Evolutionary conservation across 2,113 vertebrate genomes (phyloP).

Genomic region (Pollimyrus isidori): DNA sequence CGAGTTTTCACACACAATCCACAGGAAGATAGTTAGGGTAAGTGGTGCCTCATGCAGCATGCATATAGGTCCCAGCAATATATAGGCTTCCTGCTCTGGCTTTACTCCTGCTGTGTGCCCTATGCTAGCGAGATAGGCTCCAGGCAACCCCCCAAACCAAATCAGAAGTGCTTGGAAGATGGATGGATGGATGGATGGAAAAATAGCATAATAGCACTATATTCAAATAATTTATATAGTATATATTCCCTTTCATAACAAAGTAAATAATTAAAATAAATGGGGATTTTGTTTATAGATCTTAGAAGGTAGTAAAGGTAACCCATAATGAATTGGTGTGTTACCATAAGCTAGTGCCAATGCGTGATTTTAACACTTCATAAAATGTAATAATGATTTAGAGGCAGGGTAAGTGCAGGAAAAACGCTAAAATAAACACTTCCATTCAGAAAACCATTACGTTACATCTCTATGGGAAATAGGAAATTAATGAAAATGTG

Average conservation of each 20-base stretch:
- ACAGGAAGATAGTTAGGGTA: background rate
- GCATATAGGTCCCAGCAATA: background rate
- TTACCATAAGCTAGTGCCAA: slow-evolving; percentile 62
- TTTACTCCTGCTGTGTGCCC: background rate
- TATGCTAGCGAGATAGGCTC: background rate
- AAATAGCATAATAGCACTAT: background rate
- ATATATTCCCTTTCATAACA: background rate
- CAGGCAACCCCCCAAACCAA: background rate
- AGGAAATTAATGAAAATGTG: background rate
- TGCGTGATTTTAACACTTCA: slow-evolving; percentile 68
- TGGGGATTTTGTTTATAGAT: background rate
- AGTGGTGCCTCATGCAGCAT: background rate
- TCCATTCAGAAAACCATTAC: slow-evolving; percentile 15
- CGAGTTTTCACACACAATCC: background rate
- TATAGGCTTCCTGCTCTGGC: background rate
- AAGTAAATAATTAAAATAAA: background rate
- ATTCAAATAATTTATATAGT: background rate
- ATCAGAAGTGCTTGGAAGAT: background rate
- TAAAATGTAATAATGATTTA: slow-evolving; percentile 49
- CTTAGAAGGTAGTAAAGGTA: slow-evolving; percentile 45
- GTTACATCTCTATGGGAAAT: background rate
- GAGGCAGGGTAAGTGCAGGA: slow-evolving; percentile 14
- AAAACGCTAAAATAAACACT: slow-evolving; percentile 38
- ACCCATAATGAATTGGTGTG: slow-evolving; percentile 60
- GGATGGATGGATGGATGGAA: background rate